Percentiles rank a stretch among this genome's conserved stretches.
Conservation (phyloP, 2,113 vertebrate species). For the Thymallus thymallus region DNA sequence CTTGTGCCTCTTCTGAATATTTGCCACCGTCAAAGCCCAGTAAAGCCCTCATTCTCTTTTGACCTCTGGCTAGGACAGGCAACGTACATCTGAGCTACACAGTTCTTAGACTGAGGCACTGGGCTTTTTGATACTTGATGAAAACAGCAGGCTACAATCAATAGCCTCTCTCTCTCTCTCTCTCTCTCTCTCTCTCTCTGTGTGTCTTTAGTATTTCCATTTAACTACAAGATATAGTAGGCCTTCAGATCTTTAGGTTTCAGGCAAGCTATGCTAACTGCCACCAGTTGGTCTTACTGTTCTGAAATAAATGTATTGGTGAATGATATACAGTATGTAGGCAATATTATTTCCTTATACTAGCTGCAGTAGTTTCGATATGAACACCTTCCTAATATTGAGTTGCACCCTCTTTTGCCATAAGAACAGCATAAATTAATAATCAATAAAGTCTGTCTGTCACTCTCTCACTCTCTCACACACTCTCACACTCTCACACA, state of each 20-base stretch:
- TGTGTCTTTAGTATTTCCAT: neutral
- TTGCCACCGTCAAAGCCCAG: slow-evolving; percentile 42
- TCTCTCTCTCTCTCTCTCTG: neutral
- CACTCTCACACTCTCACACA: no score
- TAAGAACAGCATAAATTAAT: no score
- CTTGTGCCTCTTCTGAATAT: slow-evolving; percentile 19
- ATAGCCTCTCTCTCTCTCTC: slow-evolving; percentile 43
- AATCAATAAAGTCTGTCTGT: no score
- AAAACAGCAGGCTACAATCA: slow-evolving; percentile 64
- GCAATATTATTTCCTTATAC: neutral
- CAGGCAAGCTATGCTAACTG: no score
- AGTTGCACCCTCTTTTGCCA: no score
- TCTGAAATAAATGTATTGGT: no score
- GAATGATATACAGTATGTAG: no score
- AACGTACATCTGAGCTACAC: slow-evolving; percentile 20
- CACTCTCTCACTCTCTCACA: no score
- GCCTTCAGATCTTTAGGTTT: no score
- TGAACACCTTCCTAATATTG: neutral
- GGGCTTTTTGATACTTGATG: slow-evolving; percentile 56
- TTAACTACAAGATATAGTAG: neutral
- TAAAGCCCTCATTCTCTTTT: slow-evolving; percentile 39
- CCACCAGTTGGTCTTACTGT: no score
- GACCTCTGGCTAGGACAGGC: slow-evolving; percentile 33
- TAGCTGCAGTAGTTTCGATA: neutral
- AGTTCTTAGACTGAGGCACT: slow-evolving; percentile 8